phyloP scores from a whole-genome alignment of 2,113 vertebrate genomes.

The Regulus satrapa region DNA sequence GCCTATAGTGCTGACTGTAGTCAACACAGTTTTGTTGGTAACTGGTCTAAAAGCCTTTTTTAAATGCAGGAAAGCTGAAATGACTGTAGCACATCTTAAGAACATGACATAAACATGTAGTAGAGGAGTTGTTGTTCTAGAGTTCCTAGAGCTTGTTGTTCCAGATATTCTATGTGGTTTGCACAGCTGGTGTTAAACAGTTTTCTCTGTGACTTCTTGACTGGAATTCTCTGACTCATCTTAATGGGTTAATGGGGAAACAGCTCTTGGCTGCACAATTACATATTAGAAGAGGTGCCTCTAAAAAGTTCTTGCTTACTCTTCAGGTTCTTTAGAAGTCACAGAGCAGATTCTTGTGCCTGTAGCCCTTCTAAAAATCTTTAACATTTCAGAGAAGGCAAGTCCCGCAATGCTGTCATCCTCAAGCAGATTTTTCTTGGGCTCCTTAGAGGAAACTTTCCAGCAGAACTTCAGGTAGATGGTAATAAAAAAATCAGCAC shows the following conservation, averaged over 20 bases:
- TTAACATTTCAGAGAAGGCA: neutral
- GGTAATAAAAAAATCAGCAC: neutral
- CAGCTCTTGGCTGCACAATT: neutral
- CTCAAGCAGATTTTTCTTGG: constrained; percentile 20
- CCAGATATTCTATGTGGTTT: rapidly evolving
- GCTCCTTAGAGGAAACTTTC: constrained; percentile 17
- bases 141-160: no score
- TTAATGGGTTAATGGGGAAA: neutral
- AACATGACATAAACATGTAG: neutral
- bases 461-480: neutral
- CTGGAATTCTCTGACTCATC: neutral
- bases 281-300: neutral
- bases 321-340: neutral
- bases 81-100: neutral
- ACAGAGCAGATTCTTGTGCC: neutral
- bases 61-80: neutral
- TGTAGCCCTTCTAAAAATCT: neutral
- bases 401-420: neutral
- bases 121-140: neutral
- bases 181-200: rapidly evolving
- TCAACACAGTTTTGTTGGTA: neutral
- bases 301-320: neutral
- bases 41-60: neutral
- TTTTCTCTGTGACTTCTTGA: neutral
- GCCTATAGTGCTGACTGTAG: neutral